These are phyloP conservation scores for Himantopus leucocephalus DNA, from an alignment of 2,113 vertebrate genomes.

Conservation along the genomic window DNA sequence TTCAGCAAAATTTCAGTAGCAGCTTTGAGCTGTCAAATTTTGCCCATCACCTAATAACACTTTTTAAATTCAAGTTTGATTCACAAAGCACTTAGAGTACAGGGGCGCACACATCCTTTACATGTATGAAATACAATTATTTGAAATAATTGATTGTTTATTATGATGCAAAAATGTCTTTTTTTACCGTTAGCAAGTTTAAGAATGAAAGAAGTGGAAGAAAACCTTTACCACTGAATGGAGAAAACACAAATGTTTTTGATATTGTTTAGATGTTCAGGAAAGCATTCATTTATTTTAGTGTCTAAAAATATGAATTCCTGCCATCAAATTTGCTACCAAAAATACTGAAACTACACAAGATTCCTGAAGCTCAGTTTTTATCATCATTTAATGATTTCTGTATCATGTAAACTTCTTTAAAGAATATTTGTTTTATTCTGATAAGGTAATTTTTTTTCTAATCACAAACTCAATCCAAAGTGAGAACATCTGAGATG, in stretches of 20 bases:
- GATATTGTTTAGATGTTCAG: background rate
- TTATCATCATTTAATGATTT: background rate
- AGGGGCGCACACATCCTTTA: background rate
- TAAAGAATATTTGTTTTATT: background rate
- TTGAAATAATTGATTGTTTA: background rate
- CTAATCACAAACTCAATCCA: background rate
- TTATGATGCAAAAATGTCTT: background rate
- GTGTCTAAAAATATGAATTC: background rate
- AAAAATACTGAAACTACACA: background rate
- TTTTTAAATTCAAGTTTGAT: background rate
- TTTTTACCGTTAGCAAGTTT: background rate
- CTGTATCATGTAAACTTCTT: background rate
- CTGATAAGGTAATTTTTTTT: background rate
- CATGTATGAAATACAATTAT: constrained; percentile 22
- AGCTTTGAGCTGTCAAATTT: background rate
- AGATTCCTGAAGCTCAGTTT: background rate
- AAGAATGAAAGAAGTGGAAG: background rate
- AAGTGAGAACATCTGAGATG: background rate
- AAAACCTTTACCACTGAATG: background rate
- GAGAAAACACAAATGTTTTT: background rate
- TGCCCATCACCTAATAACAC: background rate
- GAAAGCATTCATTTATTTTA: background rate
- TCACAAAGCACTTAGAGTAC: background rate
- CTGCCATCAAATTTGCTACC: background rate
- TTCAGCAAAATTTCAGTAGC: background rate